Percentiles rank a stretch among this genome's conserved stretches.
Conservation (phyloP, 2,888 invertebrate genomes). For the Oscheius sp. region DNA sequence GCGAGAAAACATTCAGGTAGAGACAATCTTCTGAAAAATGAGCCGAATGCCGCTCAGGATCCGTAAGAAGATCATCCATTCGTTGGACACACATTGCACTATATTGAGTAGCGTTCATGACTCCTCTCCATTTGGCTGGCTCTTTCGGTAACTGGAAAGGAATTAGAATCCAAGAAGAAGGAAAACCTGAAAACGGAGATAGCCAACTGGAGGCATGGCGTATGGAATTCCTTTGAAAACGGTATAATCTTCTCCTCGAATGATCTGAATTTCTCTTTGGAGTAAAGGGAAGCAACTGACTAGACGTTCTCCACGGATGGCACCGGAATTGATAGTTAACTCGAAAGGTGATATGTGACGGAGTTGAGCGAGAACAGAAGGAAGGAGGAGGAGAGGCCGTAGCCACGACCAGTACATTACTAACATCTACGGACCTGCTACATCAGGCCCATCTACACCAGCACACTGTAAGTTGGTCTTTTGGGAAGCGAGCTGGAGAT, state of each 20-base stretch:
- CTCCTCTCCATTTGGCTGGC: slow-evolving; percentile 69
- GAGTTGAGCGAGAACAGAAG: slow-evolving; percentile 22
- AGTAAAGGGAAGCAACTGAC: slow-evolving; percentile 34
- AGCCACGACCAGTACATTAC: slow-evolving; percentile 24
- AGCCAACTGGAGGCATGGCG: slow-evolving; percentile 70
- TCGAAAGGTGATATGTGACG: slow-evolving; percentile 59
- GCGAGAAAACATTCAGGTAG: slow-evolving; percentile 89
- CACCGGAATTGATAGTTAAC: slow-evolving; percentile 67
- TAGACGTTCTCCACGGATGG: slow-evolving; percentile 68
- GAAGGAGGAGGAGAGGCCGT: slow-evolving; percentile 15
- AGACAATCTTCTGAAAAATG: slow-evolving; percentile 83
- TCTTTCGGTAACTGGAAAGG: slow-evolving; percentile 62
- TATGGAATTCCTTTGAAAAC: slow-evolving; percentile 70
- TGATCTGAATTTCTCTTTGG: slow-evolving; percentile 34
- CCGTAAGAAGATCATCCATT: slow-evolving; percentile 47
- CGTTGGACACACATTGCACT: slow-evolving; percentile 62
- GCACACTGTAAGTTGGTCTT: background rate
- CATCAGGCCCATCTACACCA: slow-evolving; percentile 24
- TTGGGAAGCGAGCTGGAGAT: background rate
- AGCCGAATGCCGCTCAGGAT: slow-evolving; percentile 54
- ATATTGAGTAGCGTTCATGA: slow-evolving; percentile 70
- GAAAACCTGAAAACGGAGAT: slow-evolving; percentile 66
- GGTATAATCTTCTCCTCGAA: slow-evolving; percentile 63
- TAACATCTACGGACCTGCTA: slow-evolving; percentile 27
- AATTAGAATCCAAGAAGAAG: slow-evolving; percentile 9